phyloP scores from a whole-genome alignment of 2,888 invertebrate species.

The Cephus spinipes region DNA sequence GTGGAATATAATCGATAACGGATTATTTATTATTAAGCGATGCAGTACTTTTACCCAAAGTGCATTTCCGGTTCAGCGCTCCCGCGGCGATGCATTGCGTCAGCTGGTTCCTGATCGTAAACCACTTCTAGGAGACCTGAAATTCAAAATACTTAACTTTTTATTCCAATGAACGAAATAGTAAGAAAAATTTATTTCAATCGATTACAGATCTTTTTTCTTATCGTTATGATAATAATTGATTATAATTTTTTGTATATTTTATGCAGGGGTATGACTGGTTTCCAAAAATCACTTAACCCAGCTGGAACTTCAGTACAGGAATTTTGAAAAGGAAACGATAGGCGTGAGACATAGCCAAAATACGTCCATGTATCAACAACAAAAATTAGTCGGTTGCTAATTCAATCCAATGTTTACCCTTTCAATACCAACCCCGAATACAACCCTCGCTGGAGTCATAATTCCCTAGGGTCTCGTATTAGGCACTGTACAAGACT shows the following conservation, averaged over 20 bases:
- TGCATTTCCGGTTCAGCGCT: not conserved
- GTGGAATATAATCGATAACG: not conserved
- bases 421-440: constrained; percentile 30
- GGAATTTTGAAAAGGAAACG: constrained; percentile 14
- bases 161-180: too few species aligned
- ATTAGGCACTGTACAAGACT: not conserved
- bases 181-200: not conserved
- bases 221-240: not conserved
- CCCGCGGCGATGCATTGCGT: not conserved
- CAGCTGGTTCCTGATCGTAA: not conserved
- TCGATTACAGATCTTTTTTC: not conserved
- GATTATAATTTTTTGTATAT: not conserved
- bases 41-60: not conserved
- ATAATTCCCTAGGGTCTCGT: constrained; percentile 24
- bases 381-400: constrained; percentile 21
- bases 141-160: not conserved
- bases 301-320: not conserved
- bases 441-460: constrained; percentile 19
- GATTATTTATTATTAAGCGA: not conserved
- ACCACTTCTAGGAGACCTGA: not conserved
- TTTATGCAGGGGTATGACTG: not conserved
- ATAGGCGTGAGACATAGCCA: constrained; percentile 20
- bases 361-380: constrained; percentile 10
- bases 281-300: not conserved
- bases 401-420: constrained; percentile 44